These are phyloP conservation scores for Pelodiscus sinensis DNA, from an alignment of 2,113 vertebrate genomes.

Conservation along the genomic window DNA sequence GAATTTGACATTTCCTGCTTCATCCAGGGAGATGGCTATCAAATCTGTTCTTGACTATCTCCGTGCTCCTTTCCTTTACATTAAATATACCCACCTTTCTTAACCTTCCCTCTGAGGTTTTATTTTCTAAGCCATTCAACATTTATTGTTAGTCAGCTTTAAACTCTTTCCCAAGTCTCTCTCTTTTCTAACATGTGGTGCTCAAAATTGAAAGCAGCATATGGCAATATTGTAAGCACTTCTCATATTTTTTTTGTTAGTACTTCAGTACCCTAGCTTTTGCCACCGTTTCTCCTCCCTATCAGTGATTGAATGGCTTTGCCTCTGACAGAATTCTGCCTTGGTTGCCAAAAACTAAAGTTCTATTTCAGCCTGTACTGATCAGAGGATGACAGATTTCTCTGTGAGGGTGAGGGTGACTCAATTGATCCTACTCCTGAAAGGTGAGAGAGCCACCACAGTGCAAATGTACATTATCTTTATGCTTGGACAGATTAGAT, in stretches of 20 bases:
- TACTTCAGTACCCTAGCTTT: conserved; percentile 1
- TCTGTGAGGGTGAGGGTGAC: not conserved
- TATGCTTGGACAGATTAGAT: not conserved
- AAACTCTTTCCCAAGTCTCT: not conserved
- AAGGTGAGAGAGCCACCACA: not conserved
- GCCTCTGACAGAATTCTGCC: not conserved
- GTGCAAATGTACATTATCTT: not conserved
- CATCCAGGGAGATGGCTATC: conserved; percentile 6
- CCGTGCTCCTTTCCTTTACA: not conserved
- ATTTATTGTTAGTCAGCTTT: conserved; percentile 2
- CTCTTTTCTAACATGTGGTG: not conserved
- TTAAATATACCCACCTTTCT: not conserved
- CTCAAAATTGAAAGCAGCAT: conserved; percentile 16
- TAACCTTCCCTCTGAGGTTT: conserved; percentile 5
- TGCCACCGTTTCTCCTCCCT: not conserved
- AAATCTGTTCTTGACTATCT: not conserved
- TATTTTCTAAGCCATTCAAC: conserved; percentile 21
- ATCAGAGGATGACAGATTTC: not conserved
- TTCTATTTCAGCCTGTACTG: not conserved
- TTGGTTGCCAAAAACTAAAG: not conserved
- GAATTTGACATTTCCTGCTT: conserved; percentile 9
- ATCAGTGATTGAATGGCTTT: not conserved
- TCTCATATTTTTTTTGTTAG: not conserved
- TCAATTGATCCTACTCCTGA: not conserved
- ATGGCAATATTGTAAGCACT: not conserved